Conservation (phyloP, 2,888 invertebrate genomes). For the Patella caerulea region DNA sequence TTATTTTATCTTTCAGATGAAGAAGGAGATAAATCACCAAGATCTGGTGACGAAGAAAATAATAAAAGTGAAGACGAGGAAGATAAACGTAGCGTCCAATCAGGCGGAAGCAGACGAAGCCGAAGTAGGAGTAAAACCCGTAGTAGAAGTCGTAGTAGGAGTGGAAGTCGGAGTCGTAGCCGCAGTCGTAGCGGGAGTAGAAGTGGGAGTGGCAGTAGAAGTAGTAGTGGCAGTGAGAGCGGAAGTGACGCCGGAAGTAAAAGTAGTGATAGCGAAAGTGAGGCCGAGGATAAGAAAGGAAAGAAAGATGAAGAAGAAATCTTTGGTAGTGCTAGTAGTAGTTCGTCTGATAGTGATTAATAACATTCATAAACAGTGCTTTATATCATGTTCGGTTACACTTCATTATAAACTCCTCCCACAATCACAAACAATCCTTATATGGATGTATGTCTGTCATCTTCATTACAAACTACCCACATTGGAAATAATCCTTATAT, state of each 20-base stretch:
- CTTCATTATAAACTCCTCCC: too few species aligned
- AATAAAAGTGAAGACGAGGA: conserved; percentile 23
- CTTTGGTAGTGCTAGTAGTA: conserved; percentile 62
- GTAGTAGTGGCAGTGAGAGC: conserved; percentile 34
- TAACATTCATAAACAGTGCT: too few species aligned
- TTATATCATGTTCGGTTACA: too few species aligned
- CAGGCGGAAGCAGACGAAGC: conserved; percentile 43
- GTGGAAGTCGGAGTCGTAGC: conserved; percentile 40
- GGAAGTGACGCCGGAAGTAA: conserved; percentile 42
- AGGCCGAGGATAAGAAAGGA: conserved; percentile 54
- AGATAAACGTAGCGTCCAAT: conserved; percentile 38
- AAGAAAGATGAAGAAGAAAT: conserved; percentile 67
- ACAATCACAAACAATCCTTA: too few species aligned
- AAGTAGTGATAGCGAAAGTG: conserved; percentile 58
- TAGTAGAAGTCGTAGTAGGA: conserved; percentile 39
- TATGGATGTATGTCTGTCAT: too few species aligned
- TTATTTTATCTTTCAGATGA: conserved; percentile 34
- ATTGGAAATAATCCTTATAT: too few species aligned
- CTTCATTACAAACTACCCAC: too few species aligned
- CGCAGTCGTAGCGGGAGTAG: conserved; percentile 38
- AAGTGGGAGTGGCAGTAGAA: conserved; percentile 42
- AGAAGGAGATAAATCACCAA: conserved; percentile 28
- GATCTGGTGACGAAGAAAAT: conserved; percentile 20
- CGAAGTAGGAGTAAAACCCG: conserved; percentile 38
- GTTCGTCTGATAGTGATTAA: conserved; percentile 50